Base-by-base conservation (phyloP, 53 echinoderm and acorn worm genomes). In the Arbacia lixula region DNA sequence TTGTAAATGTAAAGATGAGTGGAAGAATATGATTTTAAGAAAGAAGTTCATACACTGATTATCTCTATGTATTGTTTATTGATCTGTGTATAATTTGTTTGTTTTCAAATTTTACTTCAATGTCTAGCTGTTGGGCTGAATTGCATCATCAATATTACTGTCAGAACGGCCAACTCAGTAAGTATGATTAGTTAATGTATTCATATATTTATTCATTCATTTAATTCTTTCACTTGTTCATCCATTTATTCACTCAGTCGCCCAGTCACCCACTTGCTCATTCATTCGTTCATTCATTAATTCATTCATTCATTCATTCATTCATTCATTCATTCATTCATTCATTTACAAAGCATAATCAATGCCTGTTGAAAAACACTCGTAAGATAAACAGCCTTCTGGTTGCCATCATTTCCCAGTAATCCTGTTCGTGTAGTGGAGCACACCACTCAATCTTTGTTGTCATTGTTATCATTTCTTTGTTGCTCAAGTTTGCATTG, bases 141-240 rank as follows among this genome's bases (percentile, higher is more conserved):
- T 39, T 96, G 96, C 57, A 86, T 96, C 68, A 84, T 96, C 28
- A 96, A 90, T 67, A 87, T 96, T 71, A 90, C 89, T 20, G 93
- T 93, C 14, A 72, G 93, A 53, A 87, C 89, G 25, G 93, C 93
- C 20, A 87, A 88, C 84, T 96, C 96, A 22, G 95, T 95, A 57
- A 88, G 95, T 74, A 53, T 74, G 8, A 26, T 66, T 12, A 0
- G 26, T 16, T 9, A 46, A 46, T 46, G 8, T 10, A 46, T 46
- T 46, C 46, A 46, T 10, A 10, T 46, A 46, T 46, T 46, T 46
- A 46, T 46, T 46, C 46, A 46, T 46, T 46, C 8, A 46, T 46
- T 46, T 14, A n/a, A 46, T 46, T 46, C 46, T 8, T 46, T 46
- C 46, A 46, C 14, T 10, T 14, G 14, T 46, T 46, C 46, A 46